A percentile compares a stretch with the other conserved stretches of the same genome.
phyloP scores from a whole-genome alignment of 35 echinoderm and acorn worm genomes.

The Apostichopus californicus region DNA sequence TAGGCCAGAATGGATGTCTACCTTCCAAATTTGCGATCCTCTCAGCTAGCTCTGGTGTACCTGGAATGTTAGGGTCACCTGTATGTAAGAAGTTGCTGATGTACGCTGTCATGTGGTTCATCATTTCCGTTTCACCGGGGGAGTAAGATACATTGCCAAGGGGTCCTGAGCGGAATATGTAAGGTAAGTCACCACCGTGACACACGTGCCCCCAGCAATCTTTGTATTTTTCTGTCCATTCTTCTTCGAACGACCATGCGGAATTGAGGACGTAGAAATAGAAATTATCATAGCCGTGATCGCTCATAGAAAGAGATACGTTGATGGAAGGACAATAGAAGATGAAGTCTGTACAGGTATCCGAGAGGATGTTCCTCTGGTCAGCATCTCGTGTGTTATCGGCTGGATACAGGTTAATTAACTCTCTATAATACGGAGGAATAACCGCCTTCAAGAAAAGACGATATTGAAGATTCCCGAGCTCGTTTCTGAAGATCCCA shows the following conservation, averaged over 20 bases:
- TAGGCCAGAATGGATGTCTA: constrained; percentile 30
- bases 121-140: constrained; percentile 25
- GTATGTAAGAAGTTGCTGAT: constrained; percentile 50
- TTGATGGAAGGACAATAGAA: constrained; percentile 43
- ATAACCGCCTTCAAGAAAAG: constrained; percentile 37
- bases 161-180: constrained; percentile 49
- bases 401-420: constrained; percentile 39
- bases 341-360: constrained; percentile 22
- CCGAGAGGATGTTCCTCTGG: constrained; percentile 23
- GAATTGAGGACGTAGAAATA: constrained; percentile 51
- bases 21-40: background rate
- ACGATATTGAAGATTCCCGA: background rate
- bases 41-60: background rate
- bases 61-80: constrained; percentile 54
- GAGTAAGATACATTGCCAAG: constrained; percentile 57
- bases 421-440: background rate
- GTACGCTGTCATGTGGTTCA: constrained; percentile 47
- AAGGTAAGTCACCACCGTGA: constrained; percentile 59
- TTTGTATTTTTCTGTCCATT: constrained; percentile 32
- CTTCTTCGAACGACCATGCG: constrained; percentile 35
- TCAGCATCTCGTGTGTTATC: constrained; percentile 6
- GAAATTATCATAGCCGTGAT: constrained; percentile 6
- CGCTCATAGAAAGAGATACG: constrained; percentile 15
- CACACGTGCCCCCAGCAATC: constrained; percentile 53
- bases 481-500: constrained; percentile 26